Evolutionary conservation across 2,797 vertebrate genomes (phyloP).

Genomic region (Acanthiza pusilla): DNA sequence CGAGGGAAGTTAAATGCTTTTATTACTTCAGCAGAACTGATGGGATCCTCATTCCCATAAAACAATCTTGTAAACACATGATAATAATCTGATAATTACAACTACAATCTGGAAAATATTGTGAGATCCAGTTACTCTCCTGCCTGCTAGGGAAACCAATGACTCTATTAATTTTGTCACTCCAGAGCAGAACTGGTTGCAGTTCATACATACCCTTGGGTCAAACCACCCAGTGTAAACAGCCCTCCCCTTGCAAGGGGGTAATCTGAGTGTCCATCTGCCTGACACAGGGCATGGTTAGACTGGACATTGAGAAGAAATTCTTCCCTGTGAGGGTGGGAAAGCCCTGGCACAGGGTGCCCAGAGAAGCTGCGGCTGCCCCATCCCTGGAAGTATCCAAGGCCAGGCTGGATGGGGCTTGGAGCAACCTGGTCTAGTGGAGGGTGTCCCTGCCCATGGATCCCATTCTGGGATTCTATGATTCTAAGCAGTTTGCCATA

Average conservation of each 20-base stretch:
- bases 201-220: neutral
- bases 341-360: neutral
- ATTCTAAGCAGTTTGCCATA: neutral
- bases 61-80: neutral
- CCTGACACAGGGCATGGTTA: neutral
- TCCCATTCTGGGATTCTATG: neutral
- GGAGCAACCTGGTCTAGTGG: neutral
- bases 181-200: neutral
- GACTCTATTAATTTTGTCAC: neutral
- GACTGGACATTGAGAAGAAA: neutral
- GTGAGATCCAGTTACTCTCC: neutral
- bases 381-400: neutral
- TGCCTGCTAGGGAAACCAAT: neutral
- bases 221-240: neutral
- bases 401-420: fast-evolving
- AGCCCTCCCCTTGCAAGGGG: too few relatives aligned
- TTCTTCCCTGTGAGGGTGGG: neutral
- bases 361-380: neutral
- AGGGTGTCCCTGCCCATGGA: neutral
- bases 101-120: neutral
- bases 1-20: neutral
- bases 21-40: neutral
- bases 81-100: neutral
- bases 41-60: neutral
- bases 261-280: fast-evolving